These are phyloP conservation scores for Catostomus latipinnis DNA, from an alignment of 2,797 vertebrate genomes.

Conservation along the genomic window DNA sequence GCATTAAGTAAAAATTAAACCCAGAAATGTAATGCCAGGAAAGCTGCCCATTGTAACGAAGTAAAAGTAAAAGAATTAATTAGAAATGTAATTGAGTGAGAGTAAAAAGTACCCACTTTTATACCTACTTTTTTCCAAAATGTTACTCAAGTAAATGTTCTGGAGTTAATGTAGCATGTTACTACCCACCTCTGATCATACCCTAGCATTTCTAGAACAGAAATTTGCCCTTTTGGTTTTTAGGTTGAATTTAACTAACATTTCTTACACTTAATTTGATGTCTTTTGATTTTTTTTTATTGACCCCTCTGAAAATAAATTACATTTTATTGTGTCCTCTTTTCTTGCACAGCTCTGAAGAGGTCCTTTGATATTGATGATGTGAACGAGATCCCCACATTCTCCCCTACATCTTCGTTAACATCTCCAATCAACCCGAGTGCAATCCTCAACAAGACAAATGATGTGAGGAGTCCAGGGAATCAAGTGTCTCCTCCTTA, in stretches of 20 bases:
- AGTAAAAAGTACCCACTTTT: too few relatives aligned
- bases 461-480: constrained; percentile 59
- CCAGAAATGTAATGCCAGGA: too few relatives aligned
- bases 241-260: not conserved
- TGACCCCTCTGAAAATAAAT: constrained; percentile 14
- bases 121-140: too few relatives aligned
- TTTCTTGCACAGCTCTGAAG: constrained; percentile 80
- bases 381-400: constrained; percentile 73
- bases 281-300: not conserved
- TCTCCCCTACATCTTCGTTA: constrained; percentile 71
- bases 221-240: constrained; percentile 19
- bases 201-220: not conserved
- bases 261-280: not conserved
- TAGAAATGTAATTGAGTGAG: too few relatives aligned
- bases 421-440: constrained; percentile 68
- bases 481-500: constrained; percentile 63
- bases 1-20: too few relatives aligned
- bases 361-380: constrained; percentile 88
- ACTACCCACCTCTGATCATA: not conserved
- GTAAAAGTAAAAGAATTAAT: too few relatives aligned
- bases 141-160: too few relatives aligned
- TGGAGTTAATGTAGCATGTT: too few relatives aligned
- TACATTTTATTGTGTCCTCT: not conserved
- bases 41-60: too few relatives aligned
- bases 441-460: constrained; percentile 67